phyloP scores from a whole-genome alignment of 2,888 invertebrate genomes.

The Gortyna flavago region DNA sequence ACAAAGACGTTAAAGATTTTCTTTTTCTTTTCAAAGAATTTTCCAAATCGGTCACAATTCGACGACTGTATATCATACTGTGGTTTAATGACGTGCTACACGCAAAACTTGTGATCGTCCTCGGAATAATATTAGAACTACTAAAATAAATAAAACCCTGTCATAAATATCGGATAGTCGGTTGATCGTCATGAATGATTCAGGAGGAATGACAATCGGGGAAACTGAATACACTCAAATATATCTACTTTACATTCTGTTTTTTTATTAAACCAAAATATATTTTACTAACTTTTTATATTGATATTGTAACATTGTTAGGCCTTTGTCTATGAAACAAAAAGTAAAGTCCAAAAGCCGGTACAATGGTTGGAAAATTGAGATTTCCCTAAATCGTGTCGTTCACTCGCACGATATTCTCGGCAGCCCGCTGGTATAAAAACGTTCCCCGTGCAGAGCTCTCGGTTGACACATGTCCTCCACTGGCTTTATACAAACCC shows the following conservation, averaged over 20 bases:
- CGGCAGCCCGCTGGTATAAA: conserved; percentile 69
- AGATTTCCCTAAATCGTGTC: conserved; percentile 60
- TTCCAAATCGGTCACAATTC: conserved; percentile 24
- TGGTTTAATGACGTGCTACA: conserved; percentile 42
- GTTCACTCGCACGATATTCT: conserved; percentile 62
- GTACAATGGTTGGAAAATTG: conserved; percentile 49
- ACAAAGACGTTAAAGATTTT: background rate
- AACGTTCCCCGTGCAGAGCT: conserved; percentile 71
- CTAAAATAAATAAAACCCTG: conserved; percentile 50
- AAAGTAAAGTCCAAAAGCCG: conserved; percentile 47
- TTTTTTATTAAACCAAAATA: conserved; percentile 22
- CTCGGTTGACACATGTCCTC: conserved; percentile 82
- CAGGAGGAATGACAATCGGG: conserved; percentile 53
- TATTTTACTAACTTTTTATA: conserved; percentile 27
- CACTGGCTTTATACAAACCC: conserved; percentile 78
- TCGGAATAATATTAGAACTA: conserved; percentile 43
- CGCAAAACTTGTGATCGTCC: conserved; percentile 37
- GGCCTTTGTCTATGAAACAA: conserved; percentile 36
- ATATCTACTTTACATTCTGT: conserved; percentile 22
- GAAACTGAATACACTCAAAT: conserved; percentile 49
- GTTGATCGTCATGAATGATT: conserved; percentile 60
- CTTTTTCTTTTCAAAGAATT: conserved; percentile 21
- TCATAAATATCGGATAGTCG: conserved; percentile 51
- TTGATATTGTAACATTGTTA: conserved; percentile 3
- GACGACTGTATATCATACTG: conserved; percentile 13